Percentiles rank a stretch among this genome's conserved stretches.
Evolutionary conservation across 2,888 invertebrate species (phyloP).

Genomic region (Chloromyia formosa): DNA sequence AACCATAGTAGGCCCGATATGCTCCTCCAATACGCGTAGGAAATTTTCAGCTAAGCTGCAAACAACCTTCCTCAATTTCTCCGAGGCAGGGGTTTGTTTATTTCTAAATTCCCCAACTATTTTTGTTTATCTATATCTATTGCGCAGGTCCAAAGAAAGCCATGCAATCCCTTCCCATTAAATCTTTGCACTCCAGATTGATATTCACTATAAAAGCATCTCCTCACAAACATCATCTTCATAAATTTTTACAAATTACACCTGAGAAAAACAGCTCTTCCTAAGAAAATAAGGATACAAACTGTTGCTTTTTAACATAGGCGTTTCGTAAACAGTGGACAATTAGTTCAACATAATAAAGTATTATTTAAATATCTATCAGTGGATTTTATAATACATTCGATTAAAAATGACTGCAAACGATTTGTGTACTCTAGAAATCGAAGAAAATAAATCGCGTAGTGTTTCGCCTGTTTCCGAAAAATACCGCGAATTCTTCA

Average conservation of each 20-base stretch:
- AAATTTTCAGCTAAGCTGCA: no score
- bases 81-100: constrained; percentile 31
- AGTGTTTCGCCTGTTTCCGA: constrained; percentile 62
- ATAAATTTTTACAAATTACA: constrained; percentile 12
- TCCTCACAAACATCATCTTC: neutral
- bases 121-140: neutral
- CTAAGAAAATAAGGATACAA: neutral
- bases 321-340: neutral
- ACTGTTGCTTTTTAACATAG: constrained; percentile 31
- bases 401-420: constrained; percentile 41
- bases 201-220: neutral
- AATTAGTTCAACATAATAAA: no score
- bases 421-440: constrained; percentile 39
- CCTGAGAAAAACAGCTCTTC: no score
- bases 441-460: constrained; percentile 36
- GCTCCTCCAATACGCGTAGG: no score
- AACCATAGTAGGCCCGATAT: no score
- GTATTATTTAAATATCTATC: neutral
- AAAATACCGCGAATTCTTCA: constrained; percentile 66
- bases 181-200: neutral
- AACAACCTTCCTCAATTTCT: no score
- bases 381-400: neutral
- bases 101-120: constrained; percentile 10
- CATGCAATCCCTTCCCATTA: no score
- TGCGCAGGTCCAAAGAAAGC: neutral